Conservation (phyloP, 2,888 invertebrate species). For the Amphipyra berbera region DNA sequence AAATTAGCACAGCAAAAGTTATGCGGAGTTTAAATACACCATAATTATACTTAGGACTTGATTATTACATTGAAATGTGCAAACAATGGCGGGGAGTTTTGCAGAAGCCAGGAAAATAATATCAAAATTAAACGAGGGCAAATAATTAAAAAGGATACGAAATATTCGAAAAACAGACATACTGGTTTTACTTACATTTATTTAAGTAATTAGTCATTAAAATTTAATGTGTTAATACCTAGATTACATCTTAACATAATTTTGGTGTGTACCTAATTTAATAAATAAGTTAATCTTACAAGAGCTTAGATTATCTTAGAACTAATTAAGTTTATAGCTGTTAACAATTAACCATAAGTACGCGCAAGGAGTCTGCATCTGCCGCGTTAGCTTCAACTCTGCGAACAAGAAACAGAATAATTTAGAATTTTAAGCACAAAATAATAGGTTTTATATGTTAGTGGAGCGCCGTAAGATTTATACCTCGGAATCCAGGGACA, state of each 20-base stretch:
- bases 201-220: slow-evolving; percentile 48
- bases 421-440: too few species aligned
- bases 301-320: slow-evolving; percentile 47
- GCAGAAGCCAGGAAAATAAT: too few species aligned
- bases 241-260: slow-evolving; percentile 29
- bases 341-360: slow-evolving; percentile 37
- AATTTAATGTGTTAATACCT: slow-evolving; percentile 27
- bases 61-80: too few species aligned
- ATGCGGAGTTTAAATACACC: too few species aligned
- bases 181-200: slow-evolving; percentile 40
- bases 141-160: neutral
- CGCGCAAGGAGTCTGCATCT: neutral
- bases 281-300: slow-evolving; percentile 55
- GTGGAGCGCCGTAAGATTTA: too few species aligned
- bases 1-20: too few species aligned
- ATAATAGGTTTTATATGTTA: too few species aligned
- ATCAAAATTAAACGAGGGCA: too few species aligned
- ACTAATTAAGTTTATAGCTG: slow-evolving; percentile 59
- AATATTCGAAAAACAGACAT: neutral
- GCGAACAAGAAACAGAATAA: slow-evolving; percentile 20
- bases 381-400: slow-evolving; percentile 29
- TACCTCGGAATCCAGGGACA: too few species aligned
- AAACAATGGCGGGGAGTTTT: too few species aligned
- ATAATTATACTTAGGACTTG: too few species aligned
- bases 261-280: slow-evolving; percentile 30